phyloP scores from a whole-genome alignment of 1,140 invertebrate genomes.

The Rhagoletis pomonella region DNA sequence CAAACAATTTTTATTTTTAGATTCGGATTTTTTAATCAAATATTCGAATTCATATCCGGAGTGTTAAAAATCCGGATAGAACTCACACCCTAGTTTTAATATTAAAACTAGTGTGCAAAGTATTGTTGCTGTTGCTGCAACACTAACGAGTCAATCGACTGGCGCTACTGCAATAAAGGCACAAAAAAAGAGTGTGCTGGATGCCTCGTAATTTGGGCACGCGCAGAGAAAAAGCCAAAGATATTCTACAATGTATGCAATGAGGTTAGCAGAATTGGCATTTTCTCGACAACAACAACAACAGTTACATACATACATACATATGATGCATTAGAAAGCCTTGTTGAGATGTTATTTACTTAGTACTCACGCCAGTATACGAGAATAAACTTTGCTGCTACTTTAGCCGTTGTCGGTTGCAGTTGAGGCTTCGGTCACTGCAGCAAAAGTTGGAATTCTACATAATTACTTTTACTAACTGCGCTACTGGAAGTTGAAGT shows the following conservation, averaged over 20 bases:
- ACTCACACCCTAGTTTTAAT: no score
- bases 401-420: neutral
- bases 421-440: slow-evolving; percentile 43
- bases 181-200: neutral
- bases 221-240: neutral
- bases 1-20: no score
- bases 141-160: neutral
- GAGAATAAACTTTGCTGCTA: neutral
- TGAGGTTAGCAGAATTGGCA: neutral
- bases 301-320: neutral
- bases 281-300: neutral
- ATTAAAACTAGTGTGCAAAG: no score
- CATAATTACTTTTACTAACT: slow-evolving; percentile 45
- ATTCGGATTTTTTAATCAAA: no score
- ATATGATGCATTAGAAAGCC: neutral
- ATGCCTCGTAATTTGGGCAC: neutral
- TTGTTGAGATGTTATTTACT: slow-evolving; percentile 25
- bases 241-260: neutral
- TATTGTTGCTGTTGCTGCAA: neutral
- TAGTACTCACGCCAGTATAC: neutral
- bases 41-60: no score
- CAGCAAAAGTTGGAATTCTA: slow-evolving; percentile 37
- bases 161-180: neutral
- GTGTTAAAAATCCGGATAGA: no score
- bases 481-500: neutral